Conservation (phyloP, 2,113 vertebrate genomes). For the pig (Sus scrofa) region T2T-Sscrofa CM000817.6:42559001-42559500, state of each 20-base stretch:
- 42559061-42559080: background rate
- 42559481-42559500: background rate
- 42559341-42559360: background rate
- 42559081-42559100: background rate
- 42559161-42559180: background rate
- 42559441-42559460: background rate
- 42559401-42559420: background rate
- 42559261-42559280: background rate
- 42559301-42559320: background rate
- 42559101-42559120: background rate
- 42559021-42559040: background rate
- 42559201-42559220: background rate
- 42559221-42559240: background rate
- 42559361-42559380: background rate
- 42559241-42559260: background rate
- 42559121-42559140: background rate
- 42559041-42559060: background rate
- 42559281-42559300: background rate
- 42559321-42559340: background rate
- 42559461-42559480: background rate
- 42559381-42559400: background rate
- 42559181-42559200: background rate
- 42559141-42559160: background rate
- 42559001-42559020: background rate
- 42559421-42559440: background rate